A percentile compares a stretch with the other conserved stretches of the same genome.
phyloP scores from a whole-genome alignment of 2,888 invertebrate genomes.

The Aleiodes testaceus region DNA sequence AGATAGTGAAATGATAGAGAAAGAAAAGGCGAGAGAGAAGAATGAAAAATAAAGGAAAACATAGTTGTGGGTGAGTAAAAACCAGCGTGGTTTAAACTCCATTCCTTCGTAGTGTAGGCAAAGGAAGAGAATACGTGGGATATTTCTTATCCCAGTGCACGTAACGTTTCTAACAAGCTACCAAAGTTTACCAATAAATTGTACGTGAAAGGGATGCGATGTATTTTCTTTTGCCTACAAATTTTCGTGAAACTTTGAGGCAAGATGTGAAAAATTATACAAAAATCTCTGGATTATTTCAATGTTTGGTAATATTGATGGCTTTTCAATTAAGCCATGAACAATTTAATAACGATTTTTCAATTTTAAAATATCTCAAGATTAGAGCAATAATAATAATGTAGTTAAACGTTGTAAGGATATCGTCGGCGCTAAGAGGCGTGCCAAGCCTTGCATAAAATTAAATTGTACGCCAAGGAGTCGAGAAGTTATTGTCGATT shows the following conservation, averaged over 20 bases:
- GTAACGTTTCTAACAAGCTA: slow-evolving; percentile 72
- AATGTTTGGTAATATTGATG: too few relatives aligned
- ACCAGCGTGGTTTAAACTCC: slow-evolving; percentile 67
- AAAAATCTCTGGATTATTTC: too few relatives aligned
- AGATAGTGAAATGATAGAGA: neutral
- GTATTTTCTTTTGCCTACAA: neutral
- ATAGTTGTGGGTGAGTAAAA: slow-evolving; percentile 55
- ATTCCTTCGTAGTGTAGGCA: slow-evolving; percentile 48
- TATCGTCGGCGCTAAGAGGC: slow-evolving; percentile 71
- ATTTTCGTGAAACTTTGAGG: slow-evolving; percentile 21
- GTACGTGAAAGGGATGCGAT: slow-evolving; percentile 56
- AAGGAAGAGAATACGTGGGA: slow-evolving; percentile 52
- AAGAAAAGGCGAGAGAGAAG: slow-evolving; percentile 10
- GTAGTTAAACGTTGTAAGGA: slow-evolving; percentile 73
- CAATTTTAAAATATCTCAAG: slow-evolving; percentile 26
- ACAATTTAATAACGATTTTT: slow-evolving; percentile 2
- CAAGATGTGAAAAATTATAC: slow-evolving; percentile 36
- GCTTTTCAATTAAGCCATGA: neutral
- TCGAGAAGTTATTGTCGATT: slow-evolving; percentile 72
- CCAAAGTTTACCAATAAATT: slow-evolving; percentile 74
- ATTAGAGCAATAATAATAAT: slow-evolving; percentile 71
- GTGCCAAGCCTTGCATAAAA: slow-evolving; percentile 73
- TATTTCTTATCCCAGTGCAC: slow-evolving; percentile 72
- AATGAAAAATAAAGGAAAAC: slow-evolving; percentile 10
- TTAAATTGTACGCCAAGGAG: slow-evolving; percentile 71